These are phyloP conservation scores for Anableps anableps DNA, from an alignment of 2,797 vertebrate genomes.

Conservation along the genomic window DNA sequence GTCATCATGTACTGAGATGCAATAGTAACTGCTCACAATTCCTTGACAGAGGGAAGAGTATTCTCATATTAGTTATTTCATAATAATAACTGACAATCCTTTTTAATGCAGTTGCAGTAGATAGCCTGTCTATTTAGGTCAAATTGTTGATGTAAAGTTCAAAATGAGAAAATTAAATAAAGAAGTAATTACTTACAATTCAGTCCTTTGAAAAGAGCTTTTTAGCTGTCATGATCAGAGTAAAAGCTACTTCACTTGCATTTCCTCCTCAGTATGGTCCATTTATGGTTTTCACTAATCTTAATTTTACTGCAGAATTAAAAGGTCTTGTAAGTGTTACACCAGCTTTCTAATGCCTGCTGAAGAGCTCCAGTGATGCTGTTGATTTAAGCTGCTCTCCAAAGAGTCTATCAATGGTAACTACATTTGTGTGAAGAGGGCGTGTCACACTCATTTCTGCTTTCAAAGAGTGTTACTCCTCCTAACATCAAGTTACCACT, in stretches of 20 bases:
- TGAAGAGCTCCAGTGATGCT: slow-evolving; percentile 41
- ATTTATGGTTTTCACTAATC: slow-evolving; percentile 44
- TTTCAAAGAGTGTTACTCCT: slow-evolving; percentile 4
- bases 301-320: slow-evolving; percentile 43
- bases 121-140: background rate
- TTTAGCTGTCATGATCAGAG: background rate
- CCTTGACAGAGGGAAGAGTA: background rate
- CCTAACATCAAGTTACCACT: background rate
- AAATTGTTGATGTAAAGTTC: background rate
- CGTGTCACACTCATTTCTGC: slow-evolving; percentile 4
- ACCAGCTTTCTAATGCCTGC: slow-evolving; percentile 22
- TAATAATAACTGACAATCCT: background rate
- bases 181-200: background rate
- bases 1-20: background rate
- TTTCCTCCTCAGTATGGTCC: slow-evolving; percentile 25
- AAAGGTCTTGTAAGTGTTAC: slow-evolving; percentile 31
- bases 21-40: background rate
- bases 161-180: background rate
- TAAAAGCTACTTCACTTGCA: background rate
- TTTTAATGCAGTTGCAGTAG: background rate
- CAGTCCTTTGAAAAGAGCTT: background rate
- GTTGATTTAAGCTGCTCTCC: slow-evolving; percentile 42
- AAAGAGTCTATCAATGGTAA: slow-evolving; percentile 3
- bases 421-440: slow-evolving; percentile 14
- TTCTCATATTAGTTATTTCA: background rate